Base-by-base conservation (phyloP, 1,140 invertebrate species). In the Lordiphosa stackelbergi region DNA sequence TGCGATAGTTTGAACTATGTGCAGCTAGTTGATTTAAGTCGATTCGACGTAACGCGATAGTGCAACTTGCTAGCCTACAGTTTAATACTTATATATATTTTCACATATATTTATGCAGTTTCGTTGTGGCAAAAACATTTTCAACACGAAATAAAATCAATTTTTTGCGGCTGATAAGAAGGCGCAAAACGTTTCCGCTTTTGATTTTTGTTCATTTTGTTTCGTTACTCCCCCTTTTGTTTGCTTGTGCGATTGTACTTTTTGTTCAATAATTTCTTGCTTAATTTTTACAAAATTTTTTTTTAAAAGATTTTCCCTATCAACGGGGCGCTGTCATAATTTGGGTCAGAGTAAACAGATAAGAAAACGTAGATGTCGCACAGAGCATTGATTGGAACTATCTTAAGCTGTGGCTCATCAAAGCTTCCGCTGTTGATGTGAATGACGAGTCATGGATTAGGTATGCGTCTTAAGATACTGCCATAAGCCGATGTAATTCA, bases 211-310 rank as follows among this genome's bases (percentile, higher is more conserved):
- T 53, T 56, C 11, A 46, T 60, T 54, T 60, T 34, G n/a, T 59
- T 45, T 16, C 40, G 9, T 52, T 72, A 47, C 5, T 16, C 16
- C n/a, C 40, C 24, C 49, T 66, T 66, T 57, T 71, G 37, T 55
- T 58, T 64, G 22, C 5, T 24, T 24, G 61, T 40, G 35, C 55
- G 72, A 74, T 77, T 74, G 51, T 47, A 75, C 46, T 42, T 81
- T 75, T 61, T 81, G 66, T 78, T 83, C 77, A 83, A 83, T 81
- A 63, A 77, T 81, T 79, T 81, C 72, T 81, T 83, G 71, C 64
- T 81, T 56, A 83, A 81, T 72, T 81, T 75, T 61, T 31, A 31
- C 6, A 31, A 31, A 1, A 31, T 6, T 6, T 6, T 28, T 53
- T 73, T 51, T 59, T 73, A 53, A 45, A 69, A 46, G 42, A 31